These are phyloP conservation scores for Oreochromis mossambicus DNA, from an alignment of 2,797 vertebrate species.

Conservation along the genomic window DNA sequence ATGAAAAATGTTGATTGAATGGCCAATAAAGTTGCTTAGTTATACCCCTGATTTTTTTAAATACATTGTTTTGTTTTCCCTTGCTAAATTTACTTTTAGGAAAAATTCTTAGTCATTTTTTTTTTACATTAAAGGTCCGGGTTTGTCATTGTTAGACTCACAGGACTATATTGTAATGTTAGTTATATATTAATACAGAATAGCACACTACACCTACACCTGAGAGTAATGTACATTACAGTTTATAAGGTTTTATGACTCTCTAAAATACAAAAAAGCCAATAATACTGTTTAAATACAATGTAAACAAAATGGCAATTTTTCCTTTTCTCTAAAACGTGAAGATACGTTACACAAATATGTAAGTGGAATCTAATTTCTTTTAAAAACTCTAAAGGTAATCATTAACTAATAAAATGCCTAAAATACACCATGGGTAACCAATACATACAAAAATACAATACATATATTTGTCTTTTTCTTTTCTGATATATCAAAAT, in stretches of 20 bases:
- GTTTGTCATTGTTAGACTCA: neutral
- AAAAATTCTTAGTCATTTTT: neutral
- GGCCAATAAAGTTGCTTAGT: neutral
- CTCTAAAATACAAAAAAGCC: neutral
- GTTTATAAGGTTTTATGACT: neutral
- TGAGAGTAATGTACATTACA: neutral
- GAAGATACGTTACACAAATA: neutral
- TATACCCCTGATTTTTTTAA: neutral
- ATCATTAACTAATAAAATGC: neutral
- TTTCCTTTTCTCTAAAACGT: neutral
- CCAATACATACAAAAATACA: neutral
- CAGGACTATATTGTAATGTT: neutral
- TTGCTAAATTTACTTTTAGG: neutral
- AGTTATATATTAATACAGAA: neutral
- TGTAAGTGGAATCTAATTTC: neutral
- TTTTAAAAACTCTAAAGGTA: neutral
- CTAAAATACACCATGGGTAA: neutral
- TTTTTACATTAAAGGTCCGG: neutral
- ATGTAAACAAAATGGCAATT: neutral
- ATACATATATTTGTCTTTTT: neutral
- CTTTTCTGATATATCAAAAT: neutral
- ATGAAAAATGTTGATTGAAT: neutral
- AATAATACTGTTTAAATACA: neutral
- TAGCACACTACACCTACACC: neutral
- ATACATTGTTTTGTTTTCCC: neutral